phyloP scores from a whole-genome alignment of 2,888 invertebrate species.

The Lasioglossum morio region DNA sequence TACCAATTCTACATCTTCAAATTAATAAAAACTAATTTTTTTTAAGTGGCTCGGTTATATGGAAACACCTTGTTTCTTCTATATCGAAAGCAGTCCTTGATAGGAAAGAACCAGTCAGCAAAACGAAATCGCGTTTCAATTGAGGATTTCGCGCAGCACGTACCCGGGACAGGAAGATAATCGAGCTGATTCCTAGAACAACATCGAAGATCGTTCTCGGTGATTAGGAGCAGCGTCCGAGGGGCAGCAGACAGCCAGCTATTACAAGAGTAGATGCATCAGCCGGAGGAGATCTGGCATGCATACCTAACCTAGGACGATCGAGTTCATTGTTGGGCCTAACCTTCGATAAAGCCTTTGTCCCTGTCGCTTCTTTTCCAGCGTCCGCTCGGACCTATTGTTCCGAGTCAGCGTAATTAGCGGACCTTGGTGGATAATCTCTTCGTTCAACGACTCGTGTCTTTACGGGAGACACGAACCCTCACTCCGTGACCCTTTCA shows the following conservation, averaged over 20 bases:
- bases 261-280: conserved; percentile 51
- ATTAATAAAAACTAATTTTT: neutral
- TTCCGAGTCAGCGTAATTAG: conserved; percentile 68
- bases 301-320: conserved; percentile 65
- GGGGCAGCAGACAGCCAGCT: conserved; percentile 35
- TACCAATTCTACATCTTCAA: neutral
- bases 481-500: conserved; percentile 45
- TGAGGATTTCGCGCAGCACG: conserved; percentile 22
- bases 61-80: neutral
- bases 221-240: conserved; percentile 25
- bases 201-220: conserved; percentile 41
- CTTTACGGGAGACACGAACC: conserved; percentile 53
- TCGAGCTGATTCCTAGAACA: conserved; percentile 56
- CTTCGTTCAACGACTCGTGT: conserved; percentile 57
- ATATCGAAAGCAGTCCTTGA: neutral
- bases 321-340: conserved; percentile 66
- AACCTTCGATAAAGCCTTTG: conserved; percentile 68
- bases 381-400: conserved; percentile 60
- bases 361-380: conserved; percentile 54
- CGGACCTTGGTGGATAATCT: conserved; percentile 67
- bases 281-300: conserved; percentile 36
- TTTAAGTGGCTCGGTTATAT: neutral
- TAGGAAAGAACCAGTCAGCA: neutral
- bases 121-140: conserved; percentile 16
- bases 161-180: conserved; percentile 6